A percentile compares a stretch with the other conserved stretches of the same genome.
phyloP scores from a whole-genome alignment of 2,888 invertebrate genomes.

The Hylaea fasciaria region DNA sequence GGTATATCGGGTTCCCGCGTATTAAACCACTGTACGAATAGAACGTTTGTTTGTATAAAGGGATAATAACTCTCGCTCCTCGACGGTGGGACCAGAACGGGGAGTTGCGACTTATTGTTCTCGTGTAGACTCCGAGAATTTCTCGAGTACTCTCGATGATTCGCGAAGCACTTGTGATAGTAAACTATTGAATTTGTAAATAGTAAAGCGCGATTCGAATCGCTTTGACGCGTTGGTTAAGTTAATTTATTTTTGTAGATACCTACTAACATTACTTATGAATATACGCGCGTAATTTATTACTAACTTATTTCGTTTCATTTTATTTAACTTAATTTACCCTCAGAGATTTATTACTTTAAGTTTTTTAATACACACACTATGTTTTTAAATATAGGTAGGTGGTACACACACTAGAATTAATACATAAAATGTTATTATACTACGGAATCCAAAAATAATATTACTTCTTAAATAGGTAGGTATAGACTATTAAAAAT shows the following conservation, averaged over 20 bases:
- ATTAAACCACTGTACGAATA: constrained; percentile 50
- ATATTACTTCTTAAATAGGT: too few relatives aligned
- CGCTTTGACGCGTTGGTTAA: constrained; percentile 28
- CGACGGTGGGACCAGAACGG: constrained; percentile 53
- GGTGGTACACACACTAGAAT: not conserved
- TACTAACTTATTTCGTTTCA: constrained; percentile 54
- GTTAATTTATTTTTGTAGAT: constrained; percentile 68
- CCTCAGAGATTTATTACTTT: constrained; percentile 13
- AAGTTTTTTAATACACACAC: not conserved
- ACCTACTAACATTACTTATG: constrained; percentile 41
- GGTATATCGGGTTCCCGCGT: constrained; percentile 45
- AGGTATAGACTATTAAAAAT: too few relatives aligned
- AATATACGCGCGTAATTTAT: constrained; percentile 74
- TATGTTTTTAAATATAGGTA: not conserved
- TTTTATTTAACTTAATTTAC: constrained; percentile 45
- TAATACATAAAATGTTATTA: too few relatives aligned
- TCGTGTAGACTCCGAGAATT: constrained; percentile 37
- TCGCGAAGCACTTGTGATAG: constrained; percentile 55
- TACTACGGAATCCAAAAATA: too few relatives aligned
- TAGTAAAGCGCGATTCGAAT: constrained; percentile 30
- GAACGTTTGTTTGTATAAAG: constrained; percentile 40
- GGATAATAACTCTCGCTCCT: constrained; percentile 80
- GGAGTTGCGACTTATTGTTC: constrained; percentile 81
- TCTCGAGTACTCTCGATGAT: constrained; percentile 3
- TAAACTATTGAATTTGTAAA: constrained; percentile 39